phyloP scores from a whole-genome alignment of 2,888 invertebrate genomes.

The Volucella inanis region DNA sequence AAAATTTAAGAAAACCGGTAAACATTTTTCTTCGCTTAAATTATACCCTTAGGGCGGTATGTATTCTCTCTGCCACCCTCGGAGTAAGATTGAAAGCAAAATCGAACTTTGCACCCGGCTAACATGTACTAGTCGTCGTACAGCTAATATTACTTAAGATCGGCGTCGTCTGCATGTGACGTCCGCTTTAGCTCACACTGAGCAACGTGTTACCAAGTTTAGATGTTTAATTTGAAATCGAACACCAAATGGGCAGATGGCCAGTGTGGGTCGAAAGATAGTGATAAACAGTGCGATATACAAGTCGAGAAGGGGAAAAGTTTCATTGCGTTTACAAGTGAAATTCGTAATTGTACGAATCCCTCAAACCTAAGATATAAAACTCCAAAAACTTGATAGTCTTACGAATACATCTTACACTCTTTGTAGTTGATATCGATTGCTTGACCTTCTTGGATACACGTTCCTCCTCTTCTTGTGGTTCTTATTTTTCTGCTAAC shows the following conservation, averaged over 20 bases:
- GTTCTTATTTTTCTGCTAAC: no score
- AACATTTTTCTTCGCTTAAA: slow-evolving; percentile 61
- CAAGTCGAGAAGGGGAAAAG: slow-evolving; percentile 15
- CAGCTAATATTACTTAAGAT: slow-evolving; percentile 62
- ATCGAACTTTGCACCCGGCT: slow-evolving; percentile 31
- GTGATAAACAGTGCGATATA: slow-evolving; percentile 17
- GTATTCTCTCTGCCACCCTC: slow-evolving; percentile 7
- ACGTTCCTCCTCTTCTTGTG: slow-evolving; percentile 30
- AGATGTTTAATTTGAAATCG: slow-evolving; percentile 70
- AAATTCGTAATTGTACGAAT: slow-evolving; percentile 27
- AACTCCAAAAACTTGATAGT: slow-evolving; percentile 7
- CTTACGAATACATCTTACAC: not conserved
- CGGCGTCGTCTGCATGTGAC: slow-evolving; percentile 63
- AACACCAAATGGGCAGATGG: slow-evolving; percentile 64
- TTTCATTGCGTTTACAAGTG: slow-evolving; percentile 58
- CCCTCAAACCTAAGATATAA: slow-evolving; percentile 21
- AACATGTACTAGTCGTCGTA: slow-evolving; percentile 12
- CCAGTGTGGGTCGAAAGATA: no score
- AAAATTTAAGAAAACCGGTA: slow-evolving; percentile 37
- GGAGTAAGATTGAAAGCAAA: slow-evolving; percentile 11
- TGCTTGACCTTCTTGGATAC: slow-evolving; percentile 44
- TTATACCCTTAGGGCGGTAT: slow-evolving; percentile 63
- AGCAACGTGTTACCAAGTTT: slow-evolving; percentile 53
- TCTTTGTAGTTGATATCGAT: slow-evolving; percentile 12
- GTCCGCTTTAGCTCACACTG: slow-evolving; percentile 28